These are phyloP conservation scores for Lithobius niger DNA, from an alignment of 1,140 invertebrate genomes.

Conservation along the genomic window DNA sequence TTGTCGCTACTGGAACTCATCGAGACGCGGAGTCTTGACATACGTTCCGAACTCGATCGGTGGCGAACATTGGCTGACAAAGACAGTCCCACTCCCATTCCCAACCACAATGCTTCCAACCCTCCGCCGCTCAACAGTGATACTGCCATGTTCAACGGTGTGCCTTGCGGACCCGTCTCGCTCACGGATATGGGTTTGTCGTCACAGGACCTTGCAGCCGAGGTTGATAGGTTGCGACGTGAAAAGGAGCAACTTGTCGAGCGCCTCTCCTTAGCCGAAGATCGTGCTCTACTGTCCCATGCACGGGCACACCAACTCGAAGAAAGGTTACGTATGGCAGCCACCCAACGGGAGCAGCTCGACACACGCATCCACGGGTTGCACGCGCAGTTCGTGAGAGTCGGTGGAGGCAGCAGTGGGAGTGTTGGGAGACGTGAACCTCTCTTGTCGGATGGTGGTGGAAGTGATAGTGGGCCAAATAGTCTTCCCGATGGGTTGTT, in stretches of 20 bases:
- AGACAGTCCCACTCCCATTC: neutral
- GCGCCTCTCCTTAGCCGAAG: constrained; percentile 52
- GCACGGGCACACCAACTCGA: constrained; percentile 46
- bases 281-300: constrained; percentile 47
- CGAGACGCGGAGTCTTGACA: constrained; percentile 55
- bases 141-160: neutral
- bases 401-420: constrained; percentile 21
- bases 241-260: constrained; percentile 56
- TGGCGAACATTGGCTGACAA: neutral
- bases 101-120: neutral
- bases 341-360: constrained; percentile 38
- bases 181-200: constrained; percentile 3
- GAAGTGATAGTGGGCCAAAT: neutral
- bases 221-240: constrained; percentile 34
- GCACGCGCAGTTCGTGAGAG: constrained; percentile 32
- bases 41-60: constrained; percentile 49
- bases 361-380: constrained; percentile 34
- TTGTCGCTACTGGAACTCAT: constrained; percentile 73
- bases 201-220: neutral
- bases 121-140: neutral
- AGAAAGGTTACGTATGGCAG: constrained; percentile 42
- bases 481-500: neutral
- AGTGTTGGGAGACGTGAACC: constrained; percentile 18
- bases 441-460: constrained; percentile 6
- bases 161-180: neutral